Base-by-base conservation (phyloP, 1,140 invertebrate genomes). In the Acromyrmex echinatior region DNA sequence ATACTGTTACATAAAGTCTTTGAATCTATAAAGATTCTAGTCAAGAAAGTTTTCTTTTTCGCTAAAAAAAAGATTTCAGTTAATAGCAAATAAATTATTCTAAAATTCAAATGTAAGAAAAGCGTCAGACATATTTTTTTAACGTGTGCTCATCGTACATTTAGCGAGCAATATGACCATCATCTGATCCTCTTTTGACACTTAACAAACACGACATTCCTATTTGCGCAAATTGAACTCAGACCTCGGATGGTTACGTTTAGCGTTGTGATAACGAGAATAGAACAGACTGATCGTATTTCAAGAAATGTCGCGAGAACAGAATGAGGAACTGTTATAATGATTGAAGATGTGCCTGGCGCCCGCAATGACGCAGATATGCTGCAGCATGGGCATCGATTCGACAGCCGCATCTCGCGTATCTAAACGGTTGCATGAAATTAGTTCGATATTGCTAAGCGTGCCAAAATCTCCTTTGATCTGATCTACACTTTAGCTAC, bases 281-380 rank as follows among this genome's bases (percentile, higher is more conserved):
- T 56, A 51, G 18, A 51, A 53, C 1, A 35, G 18, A 31, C 49
- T 35, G 25, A 25, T 25, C 49, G 49, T 63, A 45, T 49, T 78
- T 56, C 45, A 45, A 58, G 45, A 60, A 82, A 82, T 73, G 12
- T 60, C 62, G 53, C 35, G 65, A 45, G 21, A 21, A 10, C 39
- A 45, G 39, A 45, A 70, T 45, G 68, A 82, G 31, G 25, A 53
- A 21, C 65, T 39, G 70, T 73, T 60, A 60, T 58, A 58, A 81
- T 45, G 7, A 39, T 31, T 51, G 53, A 62, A 84, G 70, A 84
- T 35, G 56, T 81, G 63, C n/a, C 53, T 73, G 66, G 79, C 53
- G 79, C 68, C 79, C 79, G 79, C 79, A 82, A 25, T 82, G 79
- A 82, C 79, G 79, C 79, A 82, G 79, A 82, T 80, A 56, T 82